Evolutionary conservation across 2,888 invertebrate genomes (phyloP).

Genomic region (Meiosimyza decipiens): DNA sequence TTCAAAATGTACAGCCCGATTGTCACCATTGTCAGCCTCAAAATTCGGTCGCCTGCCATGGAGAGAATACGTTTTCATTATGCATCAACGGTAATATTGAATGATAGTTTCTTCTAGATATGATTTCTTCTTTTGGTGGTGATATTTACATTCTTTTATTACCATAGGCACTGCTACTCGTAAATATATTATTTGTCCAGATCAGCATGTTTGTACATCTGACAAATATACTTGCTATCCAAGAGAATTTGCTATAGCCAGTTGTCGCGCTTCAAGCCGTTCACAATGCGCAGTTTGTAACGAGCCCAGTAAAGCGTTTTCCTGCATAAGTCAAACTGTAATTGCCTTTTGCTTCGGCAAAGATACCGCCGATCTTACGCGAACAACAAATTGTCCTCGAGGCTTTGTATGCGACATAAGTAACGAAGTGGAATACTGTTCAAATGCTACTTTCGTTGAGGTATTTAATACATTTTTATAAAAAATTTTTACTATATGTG

Average conservation of each 20-base stretch:
- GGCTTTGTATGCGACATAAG: conserved; percentile 49
- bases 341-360: conserved; percentile 48
- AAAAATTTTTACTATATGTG: too few relatives aligned
- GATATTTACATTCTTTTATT: too few relatives aligned
- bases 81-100: conserved; percentile 43
- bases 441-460: conserved; percentile 22
- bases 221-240: conserved; percentile 42
- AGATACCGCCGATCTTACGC: conserved; percentile 33
- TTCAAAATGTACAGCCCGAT: not conserved
- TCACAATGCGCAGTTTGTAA: conserved; percentile 45
- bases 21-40: conserved; percentile 42
- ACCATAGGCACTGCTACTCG: conserved; percentile 38
- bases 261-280: conserved; percentile 10
- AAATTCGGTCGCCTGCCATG: conserved; percentile 44
- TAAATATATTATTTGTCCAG: conserved; percentile 40
- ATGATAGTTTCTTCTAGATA: not conserved
- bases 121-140: not conserved
- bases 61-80: conserved; percentile 42
- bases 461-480: conserved; percentile 16
- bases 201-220: conserved; percentile 40
- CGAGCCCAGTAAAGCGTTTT: conserved; percentile 38
- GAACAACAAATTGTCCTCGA: conserved; percentile 40
- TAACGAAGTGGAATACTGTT: conserved; percentile 45
- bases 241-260: conserved; percentile 7
- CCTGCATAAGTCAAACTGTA: conserved; percentile 45